These are phyloP conservation scores for Noctuana brunneofusca DNA, from an alignment of 2,888 invertebrate genomes.

Conservation along the genomic window DNA sequence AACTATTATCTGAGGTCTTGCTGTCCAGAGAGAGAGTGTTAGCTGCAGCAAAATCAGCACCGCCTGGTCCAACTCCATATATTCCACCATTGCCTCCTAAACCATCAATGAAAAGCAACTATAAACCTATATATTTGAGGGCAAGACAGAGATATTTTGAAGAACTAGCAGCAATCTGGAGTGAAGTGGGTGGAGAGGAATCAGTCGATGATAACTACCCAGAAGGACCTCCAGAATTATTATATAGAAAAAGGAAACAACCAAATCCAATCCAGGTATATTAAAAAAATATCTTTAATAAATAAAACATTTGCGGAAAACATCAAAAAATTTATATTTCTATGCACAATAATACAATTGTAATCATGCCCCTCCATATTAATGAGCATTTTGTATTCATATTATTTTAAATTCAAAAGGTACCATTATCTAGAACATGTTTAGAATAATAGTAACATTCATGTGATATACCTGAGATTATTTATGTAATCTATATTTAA, in stretches of 20 bases:
- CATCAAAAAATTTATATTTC: too few species aligned
- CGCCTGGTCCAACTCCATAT: constrained; percentile 83
- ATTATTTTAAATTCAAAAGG: too few species aligned
- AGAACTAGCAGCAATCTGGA: constrained; percentile 85
- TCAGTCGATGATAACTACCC: constrained; percentile 92
- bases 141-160: constrained; percentile 84
- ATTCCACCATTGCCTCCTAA: constrained; percentile 67
- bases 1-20: constrained; percentile 88
- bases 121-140: constrained; percentile 79
- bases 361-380: too few species aligned
- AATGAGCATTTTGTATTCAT: too few species aligned
- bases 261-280: constrained; percentile 65
- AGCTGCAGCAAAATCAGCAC: constrained; percentile 85
- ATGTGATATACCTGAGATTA: too few species aligned
- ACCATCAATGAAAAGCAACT: constrained; percentile 65
- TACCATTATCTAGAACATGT: too few species aligned
- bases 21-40: constrained; percentile 88
- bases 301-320: too few species aligned
- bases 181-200: constrained; percentile 87
- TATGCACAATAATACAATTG: too few species aligned
- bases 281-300: background rate
- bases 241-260: constrained; percentile 83
- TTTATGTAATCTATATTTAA: too few species aligned
- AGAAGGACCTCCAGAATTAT: constrained; percentile 85
- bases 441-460: too few species aligned